These are phyloP conservation scores for Drosophila niveifrons DNA, from an alignment of 2,888 invertebrate genomes.

Conservation along the genomic window DNA sequence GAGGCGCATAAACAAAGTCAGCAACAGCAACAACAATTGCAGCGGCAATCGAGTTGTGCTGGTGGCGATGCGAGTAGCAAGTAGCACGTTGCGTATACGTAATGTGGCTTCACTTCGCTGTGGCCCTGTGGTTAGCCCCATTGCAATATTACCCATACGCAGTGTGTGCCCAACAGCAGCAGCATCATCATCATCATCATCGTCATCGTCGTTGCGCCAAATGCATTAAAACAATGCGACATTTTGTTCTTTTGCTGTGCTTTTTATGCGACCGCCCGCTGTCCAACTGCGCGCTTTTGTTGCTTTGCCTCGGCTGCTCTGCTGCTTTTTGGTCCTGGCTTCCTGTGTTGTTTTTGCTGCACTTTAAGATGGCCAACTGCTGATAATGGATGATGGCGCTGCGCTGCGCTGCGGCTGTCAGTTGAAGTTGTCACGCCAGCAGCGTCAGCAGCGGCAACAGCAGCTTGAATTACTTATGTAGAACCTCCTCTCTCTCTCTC, in stretches of 20 bases:
- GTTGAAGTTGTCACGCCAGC: constrained; percentile 78
- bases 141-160: constrained; percentile 55
- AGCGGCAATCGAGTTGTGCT: constrained; percentile 47
- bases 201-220: constrained; percentile 57
- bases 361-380: constrained; percentile 81
- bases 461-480: constrained; percentile 76
- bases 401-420: constrained; percentile 75
- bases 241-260: constrained; percentile 56
- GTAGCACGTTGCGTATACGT: constrained; percentile 69
- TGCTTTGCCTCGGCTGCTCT: constrained; percentile 2
- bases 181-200: constrained; percentile 36
- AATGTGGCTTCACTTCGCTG: constrained; percentile 45
- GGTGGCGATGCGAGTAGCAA: constrained; percentile 55
- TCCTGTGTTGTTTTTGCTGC: constrained; percentile 61
- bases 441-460: constrained; percentile 69
- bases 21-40: constrained; percentile 45
- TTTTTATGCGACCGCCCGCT: constrained; percentile 7
- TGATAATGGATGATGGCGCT: constrained; percentile 82
- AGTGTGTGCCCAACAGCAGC: constrained; percentile 40
- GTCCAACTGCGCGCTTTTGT: constrained; percentile 32
- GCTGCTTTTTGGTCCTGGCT: constrained; percentile 27
- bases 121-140: constrained; percentile 41
- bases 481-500: neutral
- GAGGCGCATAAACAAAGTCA: constrained; percentile 54
- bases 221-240: constrained; percentile 82